These are phyloP conservation scores for Drosophila pseudoobscura DNA, from an alignment of 1,140 invertebrate genomes.

Conservation along the genomic window DNA sequence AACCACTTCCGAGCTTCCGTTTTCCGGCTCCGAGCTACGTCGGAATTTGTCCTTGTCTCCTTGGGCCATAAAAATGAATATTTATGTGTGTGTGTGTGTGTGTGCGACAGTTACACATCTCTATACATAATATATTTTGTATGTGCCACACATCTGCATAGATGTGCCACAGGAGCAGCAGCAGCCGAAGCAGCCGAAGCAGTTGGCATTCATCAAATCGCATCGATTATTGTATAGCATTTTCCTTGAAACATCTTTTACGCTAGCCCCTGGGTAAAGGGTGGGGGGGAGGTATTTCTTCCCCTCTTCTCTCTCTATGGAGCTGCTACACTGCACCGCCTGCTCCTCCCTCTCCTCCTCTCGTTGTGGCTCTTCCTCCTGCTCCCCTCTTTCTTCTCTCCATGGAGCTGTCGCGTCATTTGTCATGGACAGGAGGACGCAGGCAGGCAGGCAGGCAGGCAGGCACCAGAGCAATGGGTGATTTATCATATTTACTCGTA, in stretches of 20 bases:
- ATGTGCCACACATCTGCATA: slow-evolving; percentile 38
- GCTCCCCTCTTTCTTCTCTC: background rate
- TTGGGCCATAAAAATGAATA: slow-evolving; percentile 77
- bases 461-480: slow-evolving; percentile 43
- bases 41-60: slow-evolving; percentile 45
- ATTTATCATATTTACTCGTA: slow-evolving; percentile 74
- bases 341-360: background rate
- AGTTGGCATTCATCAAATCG: slow-evolving; percentile 76
- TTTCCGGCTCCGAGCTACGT: slow-evolving; percentile 1
- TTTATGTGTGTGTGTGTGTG: slow-evolving; percentile 54
- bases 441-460: slow-evolving; percentile 3
- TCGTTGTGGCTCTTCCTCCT: background rate
- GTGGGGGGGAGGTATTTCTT: no score
- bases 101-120: slow-evolving; percentile 64
- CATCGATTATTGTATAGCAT: slow-evolving; percentile 72
- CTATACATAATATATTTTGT: slow-evolving; percentile 60
- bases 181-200: background rate
- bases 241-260: slow-evolving; percentile 5
- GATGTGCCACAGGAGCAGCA: background rate
- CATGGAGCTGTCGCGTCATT: slow-evolving; percentile 47
- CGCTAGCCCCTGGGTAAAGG: no score
- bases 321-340: background rate
- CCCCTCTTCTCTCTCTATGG: background rate
- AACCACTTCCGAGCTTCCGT: slow-evolving; percentile 67
- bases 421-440: slow-evolving; percentile 57